phyloP scores from a whole-genome alignment of 1,140 invertebrate genomes.

The roundworm (Caenorhabditis elegans) region DNA sequence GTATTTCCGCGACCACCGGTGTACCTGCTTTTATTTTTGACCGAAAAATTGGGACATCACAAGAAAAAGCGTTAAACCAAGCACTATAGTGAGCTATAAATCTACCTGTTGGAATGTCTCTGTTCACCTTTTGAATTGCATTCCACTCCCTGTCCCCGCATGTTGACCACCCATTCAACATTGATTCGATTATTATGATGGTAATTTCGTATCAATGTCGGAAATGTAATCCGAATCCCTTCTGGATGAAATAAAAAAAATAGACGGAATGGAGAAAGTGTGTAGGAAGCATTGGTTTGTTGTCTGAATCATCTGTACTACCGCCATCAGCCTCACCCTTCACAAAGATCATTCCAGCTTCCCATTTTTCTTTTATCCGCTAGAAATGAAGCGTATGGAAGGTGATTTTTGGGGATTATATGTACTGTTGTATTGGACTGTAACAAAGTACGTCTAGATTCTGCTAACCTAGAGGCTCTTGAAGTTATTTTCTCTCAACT shows the following conservation, averaged over 20 bases:
- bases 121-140: neutral
- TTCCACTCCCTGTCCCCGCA: no score
- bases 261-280: neutral
- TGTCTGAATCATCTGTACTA: slow-evolving; percentile 18
- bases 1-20: slow-evolving; percentile 10
- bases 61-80: neutral
- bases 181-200: slow-evolving; percentile 26
- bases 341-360: neutral
- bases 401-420: neutral
- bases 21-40: neutral
- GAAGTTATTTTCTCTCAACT: no score
- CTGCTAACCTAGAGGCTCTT: no score
- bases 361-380: slow-evolving; percentile 11
- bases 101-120: neutral
- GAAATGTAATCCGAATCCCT: slow-evolving; percentile 7
- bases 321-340: neutral
- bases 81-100: slow-evolving; percentile 27
- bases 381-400: slow-evolving; percentile 18
- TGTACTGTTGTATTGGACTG: neutral
- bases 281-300: slow-evolving; percentile 7
- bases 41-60: neutral
- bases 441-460: no score
- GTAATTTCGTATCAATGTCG: slow-evolving; percentile 33
- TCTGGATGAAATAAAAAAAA: neutral
- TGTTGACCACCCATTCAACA: slow-evolving; percentile 23